Conservation (phyloP, 2,888 invertebrate species). For the Lasioglossum malachurum region DNA sequence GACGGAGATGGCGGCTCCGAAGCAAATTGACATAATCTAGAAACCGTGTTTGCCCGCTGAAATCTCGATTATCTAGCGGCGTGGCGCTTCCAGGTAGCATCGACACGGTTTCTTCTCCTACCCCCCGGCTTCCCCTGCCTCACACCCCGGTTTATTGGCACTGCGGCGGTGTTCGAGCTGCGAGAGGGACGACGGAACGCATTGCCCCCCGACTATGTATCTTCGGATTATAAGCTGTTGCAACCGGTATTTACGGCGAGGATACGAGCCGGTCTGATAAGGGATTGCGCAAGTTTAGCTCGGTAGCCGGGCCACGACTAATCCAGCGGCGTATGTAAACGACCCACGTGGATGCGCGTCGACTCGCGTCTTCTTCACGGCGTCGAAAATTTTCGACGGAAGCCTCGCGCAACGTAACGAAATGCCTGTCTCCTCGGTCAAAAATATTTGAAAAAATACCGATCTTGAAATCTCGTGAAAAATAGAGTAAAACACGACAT, state of each 20-base stretch:
- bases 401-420: neutral
- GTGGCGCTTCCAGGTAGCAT: conserved; percentile 19
- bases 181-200: conserved; percentile 24
- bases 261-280: conserved; percentile 74
- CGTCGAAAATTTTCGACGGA: neutral
- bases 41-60: conserved; percentile 21
- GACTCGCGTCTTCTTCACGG: neutral
- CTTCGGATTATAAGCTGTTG: conserved; percentile 78
- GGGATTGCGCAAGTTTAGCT: conserved; percentile 76
- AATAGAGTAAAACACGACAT: neutral
- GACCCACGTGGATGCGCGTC: conserved; percentile 60
- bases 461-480: neutral
- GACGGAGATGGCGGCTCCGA: neutral
- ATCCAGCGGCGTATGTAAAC: conserved; percentile 67
- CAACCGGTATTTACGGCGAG: conserved; percentile 78
- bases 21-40: conserved; percentile 25
- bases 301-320: conserved; percentile 72
- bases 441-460: neutral
- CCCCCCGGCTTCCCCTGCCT: too few relatives aligned
- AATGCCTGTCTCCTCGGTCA: neutral
- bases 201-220: conserved; percentile 68
- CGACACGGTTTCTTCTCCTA: conserved; percentile 9
- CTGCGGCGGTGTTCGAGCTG: conserved; percentile 38
- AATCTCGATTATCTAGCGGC: conserved; percentile 28
- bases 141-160: neutral